Base-by-base conservation (phyloP, 2,797 vertebrate species). In the Smutsia temminckii region DNA sequence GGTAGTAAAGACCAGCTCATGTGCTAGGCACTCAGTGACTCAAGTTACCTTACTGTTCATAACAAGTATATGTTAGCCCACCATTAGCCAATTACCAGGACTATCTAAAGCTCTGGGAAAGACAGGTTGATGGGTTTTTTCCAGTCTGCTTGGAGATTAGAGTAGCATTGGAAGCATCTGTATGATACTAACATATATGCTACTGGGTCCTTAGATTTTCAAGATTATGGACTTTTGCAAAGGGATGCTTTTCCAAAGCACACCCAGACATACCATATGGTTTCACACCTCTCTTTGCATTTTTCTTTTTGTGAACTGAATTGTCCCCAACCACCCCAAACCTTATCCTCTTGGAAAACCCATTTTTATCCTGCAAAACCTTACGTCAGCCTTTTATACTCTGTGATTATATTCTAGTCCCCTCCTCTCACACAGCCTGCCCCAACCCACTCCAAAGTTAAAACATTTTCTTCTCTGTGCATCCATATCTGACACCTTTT, bases 291-390 rank as follows among this genome's bases (percentile, higher is more conserved):
- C 40, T 21, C 63, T 83, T 61, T 68, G 57, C 29, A 64, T 32
- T 40, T 93, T 85, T 89, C 42, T 55, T 91, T 88, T 91, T 88
- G 46, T 46, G 46, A 55, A 32, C 57, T 94, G 55, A 89, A 78
- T 81, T 72, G 5, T 32, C 51, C 83, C 64, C 78, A 87, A 51
- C 51, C 23, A 81, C 53, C 46, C 51, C 57, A 78, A 86, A 84
- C 21, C 32, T 89, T 32, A 18, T 64, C 37, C 68, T 89, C 32
- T 23, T 80, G 53, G 23, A 78, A 91, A 94, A 85, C 53, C 86
- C 42, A 78, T 27, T 79, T 94, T 88, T 72, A 21, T 57, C 17
- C 88, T 89, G 27, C 1, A 79, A 94, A 94, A 69, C 5, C 18
- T 95, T 64, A 23, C 4, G 13, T 75, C 42, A 17, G 9, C 61